Base-by-base conservation (phyloP, 2,888 invertebrate species). In the Trachelus troglodyta region DNA sequence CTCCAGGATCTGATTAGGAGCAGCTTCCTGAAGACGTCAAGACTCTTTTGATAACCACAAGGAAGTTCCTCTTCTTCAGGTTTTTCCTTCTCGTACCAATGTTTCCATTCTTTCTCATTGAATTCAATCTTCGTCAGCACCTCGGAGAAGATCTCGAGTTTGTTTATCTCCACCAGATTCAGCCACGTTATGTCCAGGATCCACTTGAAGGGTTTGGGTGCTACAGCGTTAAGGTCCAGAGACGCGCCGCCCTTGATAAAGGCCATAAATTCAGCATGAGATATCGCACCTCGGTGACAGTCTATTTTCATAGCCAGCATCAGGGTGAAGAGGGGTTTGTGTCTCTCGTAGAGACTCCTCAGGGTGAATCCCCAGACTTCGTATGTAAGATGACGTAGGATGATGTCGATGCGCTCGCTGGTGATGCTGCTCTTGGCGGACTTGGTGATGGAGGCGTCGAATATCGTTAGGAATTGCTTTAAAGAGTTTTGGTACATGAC, bases 161-260 rank as follows among this genome's bases (percentile, higher is more conserved):
- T 97, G 89, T 96, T 97, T 33, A 99, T 96, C 92, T 98, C 98
- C 0, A 98, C 98, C 82, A 98, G 93, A 93, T 99, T 99, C 69
- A 98, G 92, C 98, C 98, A 99, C 0, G 98, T 98, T 82, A 98
- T 97, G 87, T 98, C 98, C 77, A 98, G 93, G 86, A 99, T 97
- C 98, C 98, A 99, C 85, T 95, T 95, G 88, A 97, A 98, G 0
- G 98, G 98, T 92, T 98, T 98, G 0, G 98, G 97, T 3, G 95
- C 93, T 0, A 98, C 98, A 4, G 98, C 97, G 91, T 98, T 98
- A 77, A 98, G 92, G 91, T 98, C 98, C 79, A 98, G 92, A 0
- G 98, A 98, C 12, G 98, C 98, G 1, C 98, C 98, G 68, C 98
- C 98, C 93, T 99, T 99, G 79, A 99, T 98, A 85, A 99, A 98